These are phyloP conservation scores for Emberiza fucata DNA, from an alignment of 2,113 vertebrate genomes.

Conservation along the genomic window DNA sequence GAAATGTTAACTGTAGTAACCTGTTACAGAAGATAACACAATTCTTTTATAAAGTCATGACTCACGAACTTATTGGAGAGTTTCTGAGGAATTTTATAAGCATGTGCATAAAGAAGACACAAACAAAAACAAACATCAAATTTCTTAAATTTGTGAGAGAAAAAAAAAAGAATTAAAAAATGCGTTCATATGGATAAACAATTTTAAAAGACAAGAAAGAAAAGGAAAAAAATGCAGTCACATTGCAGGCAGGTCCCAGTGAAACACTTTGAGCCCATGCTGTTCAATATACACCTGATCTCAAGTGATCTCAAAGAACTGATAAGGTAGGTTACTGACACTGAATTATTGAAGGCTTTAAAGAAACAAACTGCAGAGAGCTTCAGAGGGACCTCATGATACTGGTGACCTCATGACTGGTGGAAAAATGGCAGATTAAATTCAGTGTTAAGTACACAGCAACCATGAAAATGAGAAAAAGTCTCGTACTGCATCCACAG, in stretches of 20 bases:
- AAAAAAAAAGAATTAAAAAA: neutral
- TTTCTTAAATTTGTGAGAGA: neutral
- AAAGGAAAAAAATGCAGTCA: neutral
- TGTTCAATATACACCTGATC: neutral
- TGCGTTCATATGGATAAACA: neutral
- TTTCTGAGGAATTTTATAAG: neutral
- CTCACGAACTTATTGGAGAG: neutral
- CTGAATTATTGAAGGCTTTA: neutral
- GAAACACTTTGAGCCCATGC: fast-evolving
- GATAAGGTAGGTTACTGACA: neutral
- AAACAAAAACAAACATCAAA: neutral
- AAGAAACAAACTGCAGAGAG: neutral
- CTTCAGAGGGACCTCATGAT: neutral
- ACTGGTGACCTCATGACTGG: neutral
- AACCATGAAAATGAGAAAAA: neutral
- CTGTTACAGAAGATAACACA: neutral
- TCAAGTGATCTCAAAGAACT: neutral
- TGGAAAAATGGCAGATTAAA: neutral
- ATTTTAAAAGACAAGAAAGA: neutral
- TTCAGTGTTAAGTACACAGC: neutral
- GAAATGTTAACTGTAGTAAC: neutral
- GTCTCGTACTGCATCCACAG: neutral
- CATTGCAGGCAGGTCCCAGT: neutral
- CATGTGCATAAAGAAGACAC: neutral
- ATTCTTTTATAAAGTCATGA: neutral